Evolutionary conservation across 2,888 invertebrate species (phyloP), one percentile per base, ranked within the genome.

Genomic region (Leptinotarsa tumamoca): DNA sequence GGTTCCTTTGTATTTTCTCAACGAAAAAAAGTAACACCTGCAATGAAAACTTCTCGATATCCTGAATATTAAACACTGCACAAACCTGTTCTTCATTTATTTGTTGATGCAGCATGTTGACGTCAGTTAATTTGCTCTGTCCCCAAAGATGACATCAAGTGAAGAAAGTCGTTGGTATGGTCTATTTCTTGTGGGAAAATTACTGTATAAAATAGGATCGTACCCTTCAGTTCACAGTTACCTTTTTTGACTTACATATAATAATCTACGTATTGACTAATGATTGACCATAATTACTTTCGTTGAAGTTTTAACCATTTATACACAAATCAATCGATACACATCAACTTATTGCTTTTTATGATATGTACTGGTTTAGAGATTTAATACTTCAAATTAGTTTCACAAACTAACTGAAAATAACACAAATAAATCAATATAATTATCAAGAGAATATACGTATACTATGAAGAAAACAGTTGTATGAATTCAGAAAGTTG

Each of bases 281-380:
- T 63, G 63, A 63, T 63, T 63, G 63, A 63, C 63, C 17, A 43
- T 63, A 33, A n/a, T 43, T 63, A 63, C n/a, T 10, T 17, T 43
- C 63, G 63, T 63, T 61, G 5, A 5, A 27, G 10, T 13, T 1
- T 58, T 27, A 13, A 23, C 18, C 51, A 68, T 27, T 10, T 23
- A 68, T 52, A n/a, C 18, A 52, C 18, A 23, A 17, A 56, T 69
- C 7, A 43, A 69, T 54, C 33, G 49, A 43, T 43, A 43, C 43
- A 58, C 56, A 70, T 70, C 58, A 70, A 70, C 14, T 61, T 77
- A 77, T 77, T 77, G 77, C 77, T 75, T 63, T 14, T 17, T 71
- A 75, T 75, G 77, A 77, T 77, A 77, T 77, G 77, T 77, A n/a
- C 23, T 23, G 54, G 21, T 56, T 33, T 27, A 54, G 23, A 69